phyloP scores from a whole-genome alignment of 2,888 invertebrate species.

The Mayetiola destructor region DNA sequence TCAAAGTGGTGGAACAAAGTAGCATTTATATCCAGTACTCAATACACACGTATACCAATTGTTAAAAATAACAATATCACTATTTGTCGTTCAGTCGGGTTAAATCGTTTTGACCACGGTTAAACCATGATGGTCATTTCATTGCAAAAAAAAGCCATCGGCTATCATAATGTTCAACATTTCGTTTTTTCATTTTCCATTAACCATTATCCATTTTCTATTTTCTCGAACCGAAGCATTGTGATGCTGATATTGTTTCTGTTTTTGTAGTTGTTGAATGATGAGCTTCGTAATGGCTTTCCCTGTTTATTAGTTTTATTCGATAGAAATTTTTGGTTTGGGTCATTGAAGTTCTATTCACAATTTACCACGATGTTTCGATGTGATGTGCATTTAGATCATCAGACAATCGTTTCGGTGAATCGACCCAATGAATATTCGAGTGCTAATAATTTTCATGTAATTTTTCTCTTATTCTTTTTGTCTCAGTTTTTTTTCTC shows the following conservation, averaged over 20 bases:
- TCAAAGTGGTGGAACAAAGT: conserved; percentile 3
- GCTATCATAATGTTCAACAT: background rate
- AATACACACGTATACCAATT: conserved; percentile 2
- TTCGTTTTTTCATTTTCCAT: background rate
- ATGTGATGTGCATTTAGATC: too few relatives aligned
- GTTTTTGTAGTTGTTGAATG: too few relatives aligned
- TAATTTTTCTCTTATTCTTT: conserved; percentile 2
- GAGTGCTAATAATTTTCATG: conserved; percentile 9
- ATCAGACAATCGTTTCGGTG: too few relatives aligned
- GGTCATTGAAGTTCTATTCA: too few relatives aligned
- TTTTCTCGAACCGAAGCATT: background rate
- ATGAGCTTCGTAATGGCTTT: too few relatives aligned
- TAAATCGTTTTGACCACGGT: too few relatives aligned
- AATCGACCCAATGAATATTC: too few relatives aligned
- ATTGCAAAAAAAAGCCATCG: background rate
- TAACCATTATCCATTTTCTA: background rate
- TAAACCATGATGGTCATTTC: too few relatives aligned
- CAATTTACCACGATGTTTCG: too few relatives aligned
- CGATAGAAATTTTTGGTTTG: too few relatives aligned
- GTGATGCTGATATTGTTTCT: background rate
- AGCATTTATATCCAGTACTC: conserved; percentile 1
- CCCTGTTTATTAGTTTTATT: too few relatives aligned
- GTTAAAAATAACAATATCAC: conserved; percentile 7
- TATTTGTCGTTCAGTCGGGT: too few relatives aligned
- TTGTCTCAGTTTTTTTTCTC: background rate